These are phyloP conservation scores for Lasioglossum figueresi DNA, from an alignment of 2,888 invertebrate genomes.

Conservation along the genomic window DNA sequence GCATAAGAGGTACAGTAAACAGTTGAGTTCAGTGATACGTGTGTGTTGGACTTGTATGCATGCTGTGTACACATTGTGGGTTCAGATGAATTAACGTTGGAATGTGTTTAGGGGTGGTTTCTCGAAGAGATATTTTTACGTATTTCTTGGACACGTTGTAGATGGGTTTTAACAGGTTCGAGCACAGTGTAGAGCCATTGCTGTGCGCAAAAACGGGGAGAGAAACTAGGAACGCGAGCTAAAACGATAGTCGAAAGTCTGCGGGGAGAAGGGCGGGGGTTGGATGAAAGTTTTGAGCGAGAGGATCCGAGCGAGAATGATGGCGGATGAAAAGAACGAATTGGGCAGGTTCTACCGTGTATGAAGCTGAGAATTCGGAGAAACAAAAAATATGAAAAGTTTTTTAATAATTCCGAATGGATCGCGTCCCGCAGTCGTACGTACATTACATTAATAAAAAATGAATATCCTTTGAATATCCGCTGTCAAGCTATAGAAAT, in stretches of 20 bases:
- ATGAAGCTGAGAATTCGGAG: not conserved
- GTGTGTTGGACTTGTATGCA: no score
- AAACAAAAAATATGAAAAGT: slow-evolving; percentile 6
- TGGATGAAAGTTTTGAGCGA: slow-evolving; percentile 18
- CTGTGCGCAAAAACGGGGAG: not conserved
- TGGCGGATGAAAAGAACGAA: not conserved
- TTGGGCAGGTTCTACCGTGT: not conserved
- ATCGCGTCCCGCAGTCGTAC: not conserved
- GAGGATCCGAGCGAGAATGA: not conserved
- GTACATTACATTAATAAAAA: not conserved
- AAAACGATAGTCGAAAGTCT: slow-evolving; percentile 33
- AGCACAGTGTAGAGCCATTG: not conserved
- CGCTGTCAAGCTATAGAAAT: not conserved
- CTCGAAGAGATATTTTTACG: not conserved
- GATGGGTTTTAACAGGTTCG: not conserved
- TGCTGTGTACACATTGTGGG: no score
- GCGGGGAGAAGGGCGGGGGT: not conserved
- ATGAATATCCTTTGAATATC: not conserved
- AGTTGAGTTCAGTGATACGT: no score
- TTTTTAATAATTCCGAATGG: slow-evolving; percentile 2
- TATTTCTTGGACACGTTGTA: not conserved
- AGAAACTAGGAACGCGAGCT: slow-evolving; percentile 11
- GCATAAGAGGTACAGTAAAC: no score
- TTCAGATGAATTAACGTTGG: not conserved
- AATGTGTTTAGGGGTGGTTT: not conserved